Conservation (phyloP, 2,888 invertebrate genomes). For the Acrobasis suavella region DNA sequence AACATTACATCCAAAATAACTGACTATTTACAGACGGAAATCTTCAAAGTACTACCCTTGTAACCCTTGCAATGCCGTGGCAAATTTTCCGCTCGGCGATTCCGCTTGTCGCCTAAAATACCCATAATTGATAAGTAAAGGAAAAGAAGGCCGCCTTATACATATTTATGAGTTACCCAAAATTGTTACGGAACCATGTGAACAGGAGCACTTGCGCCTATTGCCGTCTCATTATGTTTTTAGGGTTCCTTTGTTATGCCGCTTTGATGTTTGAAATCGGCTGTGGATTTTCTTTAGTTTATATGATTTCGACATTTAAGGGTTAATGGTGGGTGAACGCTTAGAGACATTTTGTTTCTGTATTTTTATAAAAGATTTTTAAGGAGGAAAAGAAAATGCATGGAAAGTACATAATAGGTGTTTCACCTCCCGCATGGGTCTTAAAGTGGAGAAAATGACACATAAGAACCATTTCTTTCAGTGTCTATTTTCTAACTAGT, state of each 20-base stretch:
- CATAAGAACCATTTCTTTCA: background rate
- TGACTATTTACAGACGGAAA: slow-evolving; percentile 39
- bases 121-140: slow-evolving; percentile 83
- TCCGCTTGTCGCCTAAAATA: slow-evolving; percentile 73
- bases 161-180: slow-evolving; percentile 79
- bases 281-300: slow-evolving; percentile 59
- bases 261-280: slow-evolving; percentile 77
- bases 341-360: background rate
- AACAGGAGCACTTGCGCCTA: slow-evolving; percentile 74
- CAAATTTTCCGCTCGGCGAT: slow-evolving; percentile 59
- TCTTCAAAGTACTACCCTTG: slow-evolving; percentile 50
- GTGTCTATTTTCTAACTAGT: background rate
- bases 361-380: slow-evolving; percentile 1
- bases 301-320: slow-evolving; percentile 50
- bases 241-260: slow-evolving; percentile 75
- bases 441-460: too few species aligned
- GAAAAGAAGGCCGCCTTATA: slow-evolving; percentile 78
- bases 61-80: slow-evolving; percentile 66
- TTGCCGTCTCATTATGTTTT: slow-evolving; percentile 78
- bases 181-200: slow-evolving; percentile 79
- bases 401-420: too few species aligned
- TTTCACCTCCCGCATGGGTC: too few species aligned
- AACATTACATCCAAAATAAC: background rate
- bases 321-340: slow-evolving; percentile 38
- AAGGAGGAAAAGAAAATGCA: background rate